Conservation (phyloP, 2,888 invertebrate species). For the Noctua janthina region DNA sequence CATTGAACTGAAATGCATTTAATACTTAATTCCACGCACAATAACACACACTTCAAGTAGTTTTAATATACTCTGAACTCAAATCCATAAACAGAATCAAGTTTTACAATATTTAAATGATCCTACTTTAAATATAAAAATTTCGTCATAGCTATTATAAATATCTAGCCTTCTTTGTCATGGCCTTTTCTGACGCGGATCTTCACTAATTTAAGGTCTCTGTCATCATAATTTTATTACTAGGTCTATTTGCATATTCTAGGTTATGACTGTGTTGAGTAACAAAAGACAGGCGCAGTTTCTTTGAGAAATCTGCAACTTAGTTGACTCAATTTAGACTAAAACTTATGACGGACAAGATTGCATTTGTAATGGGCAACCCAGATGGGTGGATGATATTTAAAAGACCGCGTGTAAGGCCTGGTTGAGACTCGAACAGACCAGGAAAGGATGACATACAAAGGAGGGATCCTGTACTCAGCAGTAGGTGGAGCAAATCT, state of each 20-base stretch:
- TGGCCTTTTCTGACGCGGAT: conserved; percentile 22
- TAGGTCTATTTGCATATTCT: conserved; percentile 39
- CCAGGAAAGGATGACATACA: background rate
- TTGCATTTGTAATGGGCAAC: background rate
- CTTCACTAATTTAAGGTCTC: conserved; percentile 17
- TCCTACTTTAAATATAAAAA: background rate
- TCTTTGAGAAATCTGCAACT: background rate
- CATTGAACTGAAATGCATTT: background rate
- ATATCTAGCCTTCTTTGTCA: conserved; percentile 33
- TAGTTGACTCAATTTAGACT: conserved; percentile 12
- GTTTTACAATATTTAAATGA: background rate
- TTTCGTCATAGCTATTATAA: conserved; percentile 14
- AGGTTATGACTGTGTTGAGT: conserved; percentile 19
- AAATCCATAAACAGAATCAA: background rate
- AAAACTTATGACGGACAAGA: background rate
- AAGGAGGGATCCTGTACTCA: no score
- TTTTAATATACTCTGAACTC: background rate
- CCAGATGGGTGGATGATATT: background rate
- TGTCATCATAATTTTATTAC: conserved; percentile 36
- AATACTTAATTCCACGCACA: background rate
- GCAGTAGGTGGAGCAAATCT: no score
- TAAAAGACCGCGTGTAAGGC: background rate
- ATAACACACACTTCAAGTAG: background rate
- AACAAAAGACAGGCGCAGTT: conserved; percentile 4
- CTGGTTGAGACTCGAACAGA: background rate